phyloP scores from a whole-genome alignment of 1,140 invertebrate genomes.

The Atta cephalotes region DNA sequence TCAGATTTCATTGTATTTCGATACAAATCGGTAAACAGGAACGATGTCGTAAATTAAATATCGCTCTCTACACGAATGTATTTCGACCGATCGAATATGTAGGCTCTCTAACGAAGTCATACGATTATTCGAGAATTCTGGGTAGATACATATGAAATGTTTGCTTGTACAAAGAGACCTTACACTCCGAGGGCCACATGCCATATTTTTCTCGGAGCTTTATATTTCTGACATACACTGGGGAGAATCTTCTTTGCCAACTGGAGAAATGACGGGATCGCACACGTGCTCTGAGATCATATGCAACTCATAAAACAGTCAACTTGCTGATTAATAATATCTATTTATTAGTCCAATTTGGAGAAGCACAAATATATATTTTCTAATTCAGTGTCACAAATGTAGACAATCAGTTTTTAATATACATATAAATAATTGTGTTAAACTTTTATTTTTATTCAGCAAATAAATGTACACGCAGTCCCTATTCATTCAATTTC shows the following conservation, averaged over 20 bases:
- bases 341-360: constrained; percentile 49
- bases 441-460: background rate
- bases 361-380: background rate
- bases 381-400: background rate
- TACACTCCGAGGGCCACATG: constrained; percentile 45
- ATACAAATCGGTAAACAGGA: background rate
- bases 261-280: constrained; percentile 14
- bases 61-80: background rate
- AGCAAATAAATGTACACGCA: constrained; percentile 4
- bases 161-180: constrained; percentile 61
- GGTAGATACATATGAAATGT: constrained; percentile 48
- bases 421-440: background rate
- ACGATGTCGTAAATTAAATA: constrained; percentile 19
- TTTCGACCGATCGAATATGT: constrained; percentile 7
- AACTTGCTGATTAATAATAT: constrained; percentile 28
- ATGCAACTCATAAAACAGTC: constrained; percentile 52
- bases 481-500: background rate
- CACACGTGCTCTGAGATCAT: constrained; percentile 55
- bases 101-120: constrained; percentile 2
- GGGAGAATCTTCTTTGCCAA: constrained; percentile 37
- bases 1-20: background rate
- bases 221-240: constrained; percentile 48
- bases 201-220: constrained; percentile 58
- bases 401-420: background rate
- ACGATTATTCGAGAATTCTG: constrained; percentile 36